A percentile compares a stretch with the other conserved stretches of the same genome.
Conservation (phyloP, 2,113 vertebrate species). For the Kryptolebias marmoratus region DNA sequence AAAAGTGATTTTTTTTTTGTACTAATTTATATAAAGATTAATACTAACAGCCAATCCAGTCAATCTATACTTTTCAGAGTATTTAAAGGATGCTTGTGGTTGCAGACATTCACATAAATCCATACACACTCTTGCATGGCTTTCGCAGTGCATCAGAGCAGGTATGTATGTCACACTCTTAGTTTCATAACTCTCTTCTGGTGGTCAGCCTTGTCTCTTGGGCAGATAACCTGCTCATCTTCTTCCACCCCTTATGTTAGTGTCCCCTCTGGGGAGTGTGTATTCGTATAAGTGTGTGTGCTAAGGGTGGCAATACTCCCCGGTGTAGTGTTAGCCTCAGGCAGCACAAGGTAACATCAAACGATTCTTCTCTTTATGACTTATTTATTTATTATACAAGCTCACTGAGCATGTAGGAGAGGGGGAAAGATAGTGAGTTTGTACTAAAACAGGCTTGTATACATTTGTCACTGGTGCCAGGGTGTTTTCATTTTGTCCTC, state of each 20-base stretch:
- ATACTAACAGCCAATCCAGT: too few relatives aligned
- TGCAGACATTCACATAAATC: too few relatives aligned
- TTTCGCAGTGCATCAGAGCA: background rate
- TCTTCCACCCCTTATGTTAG: slow-evolving; percentile 43
- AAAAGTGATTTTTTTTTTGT: too few relatives aligned
- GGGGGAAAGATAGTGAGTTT: slow-evolving; percentile 24
- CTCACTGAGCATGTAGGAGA: slow-evolving; percentile 25
- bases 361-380: slow-evolving; percentile 72
- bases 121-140: background rate
- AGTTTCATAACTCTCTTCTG: slow-evolving; percentile 7
- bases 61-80: too few relatives aligned
- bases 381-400: slow-evolving; percentile 74
- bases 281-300: slow-evolving; percentile 36
- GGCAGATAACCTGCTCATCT: slow-evolving; percentile 44
- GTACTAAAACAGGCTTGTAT: slow-evolving; percentile 48
- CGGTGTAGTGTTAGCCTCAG: slow-evolving; percentile 74
- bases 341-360: slow-evolving; percentile 81
- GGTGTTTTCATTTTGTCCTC: slow-evolving; percentile 58
- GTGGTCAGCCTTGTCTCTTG: slow-evolving; percentile 31
- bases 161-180: slow-evolving; percentile 10
- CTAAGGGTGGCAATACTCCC: slow-evolving; percentile 60
- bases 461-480: slow-evolving; percentile 55
- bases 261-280: slow-evolving; percentile 44
- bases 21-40: too few relatives aligned
- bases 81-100: too few relatives aligned